Evolutionary conservation across 2,113 vertebrate species (phyloP), one percentile per base, ranked within the genome.

Genomic region (Platysteira castanea): DNA sequence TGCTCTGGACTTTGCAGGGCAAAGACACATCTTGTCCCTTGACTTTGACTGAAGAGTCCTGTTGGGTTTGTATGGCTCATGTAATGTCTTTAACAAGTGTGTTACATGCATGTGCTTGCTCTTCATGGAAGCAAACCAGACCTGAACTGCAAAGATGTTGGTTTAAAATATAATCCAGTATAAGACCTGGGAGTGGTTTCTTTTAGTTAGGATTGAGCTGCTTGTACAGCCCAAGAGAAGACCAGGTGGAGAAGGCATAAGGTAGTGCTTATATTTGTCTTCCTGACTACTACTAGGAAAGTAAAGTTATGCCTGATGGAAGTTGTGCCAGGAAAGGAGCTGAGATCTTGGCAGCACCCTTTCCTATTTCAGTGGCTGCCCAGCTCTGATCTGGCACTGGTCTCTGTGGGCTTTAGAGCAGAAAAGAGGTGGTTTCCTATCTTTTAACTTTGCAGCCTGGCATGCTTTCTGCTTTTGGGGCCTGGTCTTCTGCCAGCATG

Each of bases 381-480:
- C 76, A 71, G 33, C 53, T 93, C 42, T 88, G n/a, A 85, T 90
- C 68, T 95, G 89, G 77, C 41, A 2, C 64, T 63, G 49, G 22
- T 84, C 63, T 92, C 77, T 31, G 27, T 11, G 22, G 93, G 52
- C 86, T 93, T 60, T 56, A 59, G 60, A 90, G 76, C 42, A 86
- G 64, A 92, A 94, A 88, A 80, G 68, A 79, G 41, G 68, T 89
- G 68, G 46, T 88, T 94, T 95, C 59, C 59, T 92, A 81, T 54
- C 1, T 70, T 93, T 93, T 27, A 84, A 57, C 76, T 70, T 78
- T 74, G 53, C 56, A 78, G 46, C 50, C 53, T 90, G 76, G 33
- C 10, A 3, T 39, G 39, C 24, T 68, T 95, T 92, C 83, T 93
- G 64, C 52, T 89, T 57, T 37, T 63, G 80, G 31, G 47, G 44